These are phyloP conservation scores for Lates calcarifer DNA, from an alignment of 2,113 vertebrate species.

Conservation along the genomic window DNA sequence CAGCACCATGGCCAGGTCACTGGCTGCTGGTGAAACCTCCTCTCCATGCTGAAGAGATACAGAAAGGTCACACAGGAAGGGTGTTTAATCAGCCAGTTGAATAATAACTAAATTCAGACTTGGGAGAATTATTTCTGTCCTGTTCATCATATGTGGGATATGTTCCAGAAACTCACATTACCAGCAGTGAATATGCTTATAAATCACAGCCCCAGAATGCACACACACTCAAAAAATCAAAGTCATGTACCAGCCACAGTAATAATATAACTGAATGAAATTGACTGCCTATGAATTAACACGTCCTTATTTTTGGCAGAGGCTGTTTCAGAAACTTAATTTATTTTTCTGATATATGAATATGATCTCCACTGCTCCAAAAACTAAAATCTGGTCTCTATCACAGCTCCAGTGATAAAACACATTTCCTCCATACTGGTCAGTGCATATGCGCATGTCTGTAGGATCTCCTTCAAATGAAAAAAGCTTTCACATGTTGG, in stretches of 20 bases:
- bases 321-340: too few species aligned
- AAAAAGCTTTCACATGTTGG: background rate
- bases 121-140: background rate
- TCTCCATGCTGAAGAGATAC: conserved; percentile 88
- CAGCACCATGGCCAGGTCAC: conserved; percentile 96
- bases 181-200: background rate
- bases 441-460: background rate
- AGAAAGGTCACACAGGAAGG: background rate
- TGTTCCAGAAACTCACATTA: background rate
- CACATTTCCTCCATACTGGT: background rate
- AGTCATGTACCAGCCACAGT: too few species aligned
- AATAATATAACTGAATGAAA: too few species aligned
- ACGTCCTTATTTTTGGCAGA: background rate
- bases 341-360: too few species aligned
- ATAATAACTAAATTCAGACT: background rate
- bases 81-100: background rate
- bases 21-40: conserved; percentile 94
- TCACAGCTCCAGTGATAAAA: background rate
- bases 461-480: background rate
- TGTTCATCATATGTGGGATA: background rate
- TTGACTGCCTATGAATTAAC: background rate
- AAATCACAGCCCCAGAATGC: background rate
- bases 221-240: background rate
- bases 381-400: background rate
- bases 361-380: background rate